A percentile compares a stretch with the other conserved stretches of the same genome.
These are phyloP conservation scores for Porphyrio hochstetteri DNA, from an alignment of 2,113 vertebrate genomes.

Conservation along the genomic window DNA sequence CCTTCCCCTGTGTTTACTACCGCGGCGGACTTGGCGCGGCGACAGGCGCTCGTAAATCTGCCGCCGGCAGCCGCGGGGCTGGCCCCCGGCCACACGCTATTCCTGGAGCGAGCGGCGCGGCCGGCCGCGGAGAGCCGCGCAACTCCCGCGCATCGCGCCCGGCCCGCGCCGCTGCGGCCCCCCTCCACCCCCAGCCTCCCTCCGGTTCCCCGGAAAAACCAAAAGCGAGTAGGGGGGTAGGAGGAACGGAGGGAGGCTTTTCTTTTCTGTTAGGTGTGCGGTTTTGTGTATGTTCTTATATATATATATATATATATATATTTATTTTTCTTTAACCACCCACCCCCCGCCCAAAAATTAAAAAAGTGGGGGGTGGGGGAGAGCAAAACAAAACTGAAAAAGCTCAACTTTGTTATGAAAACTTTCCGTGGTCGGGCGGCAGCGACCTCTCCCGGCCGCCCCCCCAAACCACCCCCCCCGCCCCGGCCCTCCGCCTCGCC, in stretches of 20 bases:
- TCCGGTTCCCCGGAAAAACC: not conserved
- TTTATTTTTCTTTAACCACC: not conserved
- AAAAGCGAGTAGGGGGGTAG: not conserved
- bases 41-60: constrained; percentile 74
- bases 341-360: not conserved
- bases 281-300: not conserved
- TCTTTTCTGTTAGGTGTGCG: not conserved
- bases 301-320: too few relatives aligned
- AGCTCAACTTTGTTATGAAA: constrained; percentile 30
- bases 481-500: not conserved
- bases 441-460: constrained; percentile 1
- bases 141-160: not conserved
- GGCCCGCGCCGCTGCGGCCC: not conserved
- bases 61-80: constrained; percentile 71
- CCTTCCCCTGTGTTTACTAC: constrained; percentile 73
- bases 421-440: constrained; percentile 12
- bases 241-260: not conserved
- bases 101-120: constrained; percentile 69
- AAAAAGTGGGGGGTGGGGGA: not conserved
- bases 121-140: not conserved
- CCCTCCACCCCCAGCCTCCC: too few relatives aligned
- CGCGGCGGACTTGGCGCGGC: constrained; percentile 69
- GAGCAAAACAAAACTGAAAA: constrained; percentile 21
- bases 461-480: not conserved
- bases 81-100: constrained; percentile 76